Evolutionary conservation across 92 coral and sea anemone genomes (phyloP).

Genomic region (Paragorgia papillata): DNA sequence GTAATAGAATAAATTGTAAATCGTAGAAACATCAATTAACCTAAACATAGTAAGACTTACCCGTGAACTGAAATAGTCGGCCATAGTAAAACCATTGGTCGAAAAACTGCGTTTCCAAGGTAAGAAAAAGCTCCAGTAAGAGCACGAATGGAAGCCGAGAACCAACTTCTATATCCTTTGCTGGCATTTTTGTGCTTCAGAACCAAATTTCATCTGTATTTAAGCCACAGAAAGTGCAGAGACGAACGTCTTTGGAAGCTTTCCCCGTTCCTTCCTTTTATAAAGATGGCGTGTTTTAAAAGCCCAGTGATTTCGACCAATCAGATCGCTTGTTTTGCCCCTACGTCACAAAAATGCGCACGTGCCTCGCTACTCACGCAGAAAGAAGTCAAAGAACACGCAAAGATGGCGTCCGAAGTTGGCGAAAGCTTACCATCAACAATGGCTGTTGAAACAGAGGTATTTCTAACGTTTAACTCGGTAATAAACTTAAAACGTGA

Average conservation of each 20-base stretch:
- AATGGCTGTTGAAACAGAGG: conserved; percentile 15
- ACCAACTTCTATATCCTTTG: conserved; percentile 62
- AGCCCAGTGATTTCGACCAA: conserved; percentile 7
- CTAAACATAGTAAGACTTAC: conserved; percentile 49
- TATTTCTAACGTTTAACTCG: neutral
- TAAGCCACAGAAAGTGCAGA: neutral
- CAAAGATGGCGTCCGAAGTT: conserved; percentile 34
- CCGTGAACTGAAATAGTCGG: conserved; percentile 64
- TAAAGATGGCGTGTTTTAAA: conserved; percentile 39
- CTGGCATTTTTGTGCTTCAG: conserved; percentile 63
- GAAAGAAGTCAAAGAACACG: neutral
- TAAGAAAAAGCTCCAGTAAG: conserved; percentile 70
- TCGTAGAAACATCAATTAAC: neutral
- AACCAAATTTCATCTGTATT: neutral
- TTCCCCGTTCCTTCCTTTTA: neutral
- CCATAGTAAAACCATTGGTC: conserved; percentile 63
- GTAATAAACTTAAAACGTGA: too few species aligned
- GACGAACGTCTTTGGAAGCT: too few species aligned
- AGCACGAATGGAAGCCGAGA: conserved; percentile 88
- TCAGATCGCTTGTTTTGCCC: conserved; percentile 39
- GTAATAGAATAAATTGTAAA: too few species aligned
- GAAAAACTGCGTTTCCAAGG: conserved; percentile 60
- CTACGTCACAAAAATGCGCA: neutral
- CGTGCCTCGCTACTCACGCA: neutral
- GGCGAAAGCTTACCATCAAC: conserved; percentile 6